phyloP scores from a whole-genome alignment of 2,113 vertebrate species.

The Uropsilus gracilis region DNA sequence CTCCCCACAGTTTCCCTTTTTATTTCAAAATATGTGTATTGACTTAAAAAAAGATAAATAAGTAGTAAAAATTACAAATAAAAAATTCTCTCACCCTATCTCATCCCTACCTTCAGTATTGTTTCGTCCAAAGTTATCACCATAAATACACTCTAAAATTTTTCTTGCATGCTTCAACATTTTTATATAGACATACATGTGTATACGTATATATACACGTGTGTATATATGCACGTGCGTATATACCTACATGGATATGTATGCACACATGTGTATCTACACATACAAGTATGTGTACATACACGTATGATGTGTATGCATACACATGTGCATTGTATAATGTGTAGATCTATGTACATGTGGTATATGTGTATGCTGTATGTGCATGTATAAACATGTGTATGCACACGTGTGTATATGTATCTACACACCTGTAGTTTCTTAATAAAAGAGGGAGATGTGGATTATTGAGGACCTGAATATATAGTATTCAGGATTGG shows the following conservation, averaged over 20 bases:
- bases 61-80: conserved; percentile 19
- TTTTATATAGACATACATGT: neutral
- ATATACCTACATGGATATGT: no score
- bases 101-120: neutral
- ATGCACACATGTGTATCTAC: no score
- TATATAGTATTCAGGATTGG: no score
- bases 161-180: neutral
- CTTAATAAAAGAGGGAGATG: neutral
- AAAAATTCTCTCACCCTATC: neutral
- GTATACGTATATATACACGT: no score
- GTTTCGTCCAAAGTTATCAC: conserved; percentile 35
- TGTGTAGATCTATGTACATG: no score
- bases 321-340: no score
- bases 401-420: neutral
- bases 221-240: no score
- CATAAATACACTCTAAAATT: neutral
- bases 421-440: no score
- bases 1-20: neutral
- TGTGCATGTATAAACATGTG: no score
- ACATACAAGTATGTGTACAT: neutral
- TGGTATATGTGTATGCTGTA: no score
- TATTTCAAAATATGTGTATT: neutral
- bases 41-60: no score
- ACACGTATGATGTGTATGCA: no score
- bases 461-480: neutral